Evolutionary conservation across 2,113 vertebrate species (phyloP), one percentile per base, ranked within the genome.

Genomic region (Nymphicus hollandicus): DNA sequence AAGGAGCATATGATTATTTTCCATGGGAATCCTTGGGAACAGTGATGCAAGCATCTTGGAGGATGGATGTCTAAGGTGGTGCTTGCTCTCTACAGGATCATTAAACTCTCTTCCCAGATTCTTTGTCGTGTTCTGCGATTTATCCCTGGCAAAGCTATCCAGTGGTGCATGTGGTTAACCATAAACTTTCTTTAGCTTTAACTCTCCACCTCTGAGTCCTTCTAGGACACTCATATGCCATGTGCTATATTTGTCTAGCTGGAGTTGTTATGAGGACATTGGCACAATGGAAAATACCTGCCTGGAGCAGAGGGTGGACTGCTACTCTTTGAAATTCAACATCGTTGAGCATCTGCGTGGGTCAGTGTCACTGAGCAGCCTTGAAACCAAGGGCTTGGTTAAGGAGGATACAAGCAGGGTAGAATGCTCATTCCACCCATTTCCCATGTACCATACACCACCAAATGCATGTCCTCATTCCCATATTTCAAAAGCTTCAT

Each of bases 1-100:
- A 96, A 94, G 90, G 37, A 89, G 16, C 8, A 2, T 25, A 58
- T 73, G 85, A 71, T 91, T 83, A 44, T 84, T 94, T 94, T 97
- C 73, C 88, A 65, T 79, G 92, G 72, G 86, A 97, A 93, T 84
- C 70, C 69, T 90, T 3, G 20, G 68, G 85, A 96, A 73, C 10
- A 43, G 91, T 6, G 1, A 47, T 20, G 55, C 60, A 66, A 65
- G 58, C 2, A 0, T 81, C 83, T 82, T 25, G 9, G 66, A 76
- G 63, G 66, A 70, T 56, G 70, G 35, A 56, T 85, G 52, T 49
- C 73, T 50, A 33, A 91, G 58, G 50, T 73, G 43, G 27, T 65
- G 53, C 27, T 86, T 65, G 58, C 27, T 86, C 44, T 77, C 79
- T 81, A 43, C 43, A 58, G 29, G 39, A 95, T 49, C 55, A 72